A percentile compares a stretch with the other conserved stretches of the same genome.
These are phyloP conservation scores for Nephotettix cincticeps DNA, from an alignment of 1,140 invertebrate genomes.

Conservation along the genomic window DNA sequence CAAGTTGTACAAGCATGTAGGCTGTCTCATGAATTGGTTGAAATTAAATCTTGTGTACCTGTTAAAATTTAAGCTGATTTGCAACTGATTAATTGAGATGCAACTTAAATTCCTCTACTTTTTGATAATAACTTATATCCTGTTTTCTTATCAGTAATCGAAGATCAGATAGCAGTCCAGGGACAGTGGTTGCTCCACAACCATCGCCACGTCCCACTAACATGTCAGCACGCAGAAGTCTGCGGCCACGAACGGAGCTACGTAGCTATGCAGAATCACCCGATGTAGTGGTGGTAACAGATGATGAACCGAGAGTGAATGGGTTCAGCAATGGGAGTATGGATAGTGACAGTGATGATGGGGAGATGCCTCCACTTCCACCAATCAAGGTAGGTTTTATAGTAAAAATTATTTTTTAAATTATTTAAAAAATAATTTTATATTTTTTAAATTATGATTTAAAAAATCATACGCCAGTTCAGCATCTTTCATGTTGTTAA, in stretches of 20 bases:
- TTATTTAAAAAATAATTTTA: neutral
- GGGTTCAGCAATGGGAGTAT: conserved; percentile 50
- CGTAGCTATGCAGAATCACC: conserved; percentile 74
- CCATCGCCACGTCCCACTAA: no score
- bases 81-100: no score
- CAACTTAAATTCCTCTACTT: no score
- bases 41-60: no score
- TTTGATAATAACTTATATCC: no score
- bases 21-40: no score
- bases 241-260: conserved; percentile 73
- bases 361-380: conserved; percentile 61
- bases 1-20: no score
- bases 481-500: no score
- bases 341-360: conserved; percentile 53
- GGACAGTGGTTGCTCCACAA: conserved; percentile 39
- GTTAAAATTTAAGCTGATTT: no score
- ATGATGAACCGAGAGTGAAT: conserved; percentile 52
- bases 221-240: conserved; percentile 58
- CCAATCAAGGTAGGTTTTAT: conserved; percentile 46
- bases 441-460: neutral
- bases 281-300: conserved; percentile 51
- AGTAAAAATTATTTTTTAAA: no score
- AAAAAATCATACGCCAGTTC: neutral
- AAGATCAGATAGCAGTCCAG: conserved; percentile 11
- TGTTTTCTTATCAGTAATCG: no score